Evolutionary conservation across 2,797 vertebrate species (phyloP), one percentile per base, ranked within the genome.

Genomic region (Melanotaenia parkinsoni): DNA sequence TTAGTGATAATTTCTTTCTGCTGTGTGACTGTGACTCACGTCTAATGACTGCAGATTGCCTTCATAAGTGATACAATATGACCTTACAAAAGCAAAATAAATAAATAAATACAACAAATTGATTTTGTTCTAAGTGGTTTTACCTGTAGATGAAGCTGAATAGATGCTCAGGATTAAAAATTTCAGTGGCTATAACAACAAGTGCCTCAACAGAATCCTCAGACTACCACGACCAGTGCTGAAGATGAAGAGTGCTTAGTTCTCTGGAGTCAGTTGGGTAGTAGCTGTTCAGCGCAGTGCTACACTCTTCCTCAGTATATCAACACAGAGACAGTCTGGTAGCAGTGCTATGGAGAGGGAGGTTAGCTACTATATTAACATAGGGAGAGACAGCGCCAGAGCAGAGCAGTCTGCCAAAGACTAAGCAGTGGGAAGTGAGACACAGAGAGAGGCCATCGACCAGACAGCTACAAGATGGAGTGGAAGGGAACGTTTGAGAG

Each of bases 381-480:
- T 92, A 91, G 87, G 89, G 86, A 92, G 88, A 92, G 88, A 90
- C 91, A 85, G 89, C 75, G 86, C 85, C 86, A 91, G 82, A 85
- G 84, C 80, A 81, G 35, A 89, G 88, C 84, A 88, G 86, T 75
- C 84, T 91, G 91, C 90, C 91, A 90, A 80, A 72, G 63, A 89
- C 86, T 89, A 72, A 85, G 80, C 81, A 73, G 78, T 85, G 68
- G 70, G 64, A 84, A 91, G 88, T 84, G 86, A 88, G 87, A 88
- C 84, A 72, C 85, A 76, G 82, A 82, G 85, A 79, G 86, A 88
- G 88, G 85, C 88, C 90, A 91, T 92, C 88, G 84, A 89, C 87
- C 90, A 92, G 92, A 93, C 91, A 91, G 91, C 88, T 88, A 86
- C 88, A 91, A 92, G 91, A 92, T 91, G 90, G 92, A 93, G 90